Base-by-base conservation (phyloP, 2,888 invertebrate genomes). In the Agriopis leucophaearia region DNA sequence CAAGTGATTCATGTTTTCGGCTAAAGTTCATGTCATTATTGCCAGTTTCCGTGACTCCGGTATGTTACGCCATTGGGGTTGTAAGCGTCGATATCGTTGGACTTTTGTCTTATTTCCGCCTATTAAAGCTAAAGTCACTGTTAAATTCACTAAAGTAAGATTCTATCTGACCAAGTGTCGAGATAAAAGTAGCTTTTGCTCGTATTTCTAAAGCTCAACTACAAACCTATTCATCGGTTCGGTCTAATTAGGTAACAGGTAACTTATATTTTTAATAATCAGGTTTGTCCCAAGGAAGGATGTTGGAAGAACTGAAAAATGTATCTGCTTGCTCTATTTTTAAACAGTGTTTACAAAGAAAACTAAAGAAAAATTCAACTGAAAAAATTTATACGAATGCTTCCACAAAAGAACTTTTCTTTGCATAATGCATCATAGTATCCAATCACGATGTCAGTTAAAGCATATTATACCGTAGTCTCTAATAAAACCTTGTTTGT, bases 1-100 rank as follows among this genome's bases (percentile, higher is more conserved):
- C 93, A 92, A 87, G 86, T 86, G 87, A 89, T 86, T 90, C 91
- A 88, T 87, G 85, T 75, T 77, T 77, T 70, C 77, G 78, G 79
- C 77, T 81, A 80, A 82, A 81, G 79, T 84, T 81, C 69, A 77
- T 81, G 79, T 85, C 84, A 82, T 89, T 88, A 90, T 85, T 81
- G 81, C 83, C 73, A 60, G 81, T 86, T 91, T 80, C 77, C 91
- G 90, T 91, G 91, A 87, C 85, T 82, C n/a, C 54, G 57, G 69
- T 74, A 77, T 80, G 81, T 88, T 88, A 84, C 71, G 73, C 69
- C 38, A 40, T 64, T 63, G 36, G 62, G 70, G 69, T 74, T 75
- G 69, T 76, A 77, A 78, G 70, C 52, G 47, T 55, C 55, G 66
- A 63, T 67, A 60, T 48, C 47, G 69, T 67, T 54, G 48, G 63